A percentile compares a stretch with the other conserved stretches of the same genome.
phyloP scores from a whole-genome alignment of 1,140 invertebrate genomes.

The Trachymyrmex cornetzi region DNA sequence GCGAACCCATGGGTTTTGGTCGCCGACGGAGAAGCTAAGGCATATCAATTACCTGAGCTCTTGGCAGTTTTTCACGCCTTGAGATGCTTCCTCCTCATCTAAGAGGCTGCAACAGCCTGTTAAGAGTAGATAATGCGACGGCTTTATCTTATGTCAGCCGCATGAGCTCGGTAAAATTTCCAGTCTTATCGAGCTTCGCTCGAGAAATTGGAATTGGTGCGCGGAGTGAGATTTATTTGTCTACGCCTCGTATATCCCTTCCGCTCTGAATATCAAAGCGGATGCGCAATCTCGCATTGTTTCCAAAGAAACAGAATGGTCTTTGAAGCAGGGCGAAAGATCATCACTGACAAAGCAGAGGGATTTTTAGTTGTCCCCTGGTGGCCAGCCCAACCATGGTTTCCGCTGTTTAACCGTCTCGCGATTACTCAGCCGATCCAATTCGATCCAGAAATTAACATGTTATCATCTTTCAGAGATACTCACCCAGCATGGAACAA shows the following conservation, averaged over 20 bases:
- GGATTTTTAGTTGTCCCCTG: background rate
- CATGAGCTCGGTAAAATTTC: no score
- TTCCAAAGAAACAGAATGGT: background rate
- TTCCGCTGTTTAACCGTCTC: background rate
- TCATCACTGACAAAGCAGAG: background rate
- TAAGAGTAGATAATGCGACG: no score
- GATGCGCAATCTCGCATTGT: background rate
- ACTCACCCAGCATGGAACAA: background rate
- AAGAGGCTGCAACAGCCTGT: no score
- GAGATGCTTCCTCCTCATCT: no score
- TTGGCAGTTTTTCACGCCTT: no score
- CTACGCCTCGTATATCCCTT: background rate
- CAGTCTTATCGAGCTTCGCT: background rate
- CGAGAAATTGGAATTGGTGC: background rate
- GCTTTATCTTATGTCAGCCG: no score
- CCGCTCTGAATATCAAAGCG: background rate
- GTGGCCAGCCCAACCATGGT: slow-evolving; percentile 31
- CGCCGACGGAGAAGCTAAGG: no score
- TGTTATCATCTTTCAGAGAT: slow-evolving; percentile 17
- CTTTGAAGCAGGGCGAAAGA: background rate
- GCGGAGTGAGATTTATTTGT: background rate
- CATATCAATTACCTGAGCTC: no score
- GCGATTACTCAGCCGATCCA: background rate
- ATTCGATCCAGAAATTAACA: background rate
- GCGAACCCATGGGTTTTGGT: no score